Base-by-base conservation (phyloP, 1,140 invertebrate genomes). In the Cyphomyrmex costatus region DNA sequence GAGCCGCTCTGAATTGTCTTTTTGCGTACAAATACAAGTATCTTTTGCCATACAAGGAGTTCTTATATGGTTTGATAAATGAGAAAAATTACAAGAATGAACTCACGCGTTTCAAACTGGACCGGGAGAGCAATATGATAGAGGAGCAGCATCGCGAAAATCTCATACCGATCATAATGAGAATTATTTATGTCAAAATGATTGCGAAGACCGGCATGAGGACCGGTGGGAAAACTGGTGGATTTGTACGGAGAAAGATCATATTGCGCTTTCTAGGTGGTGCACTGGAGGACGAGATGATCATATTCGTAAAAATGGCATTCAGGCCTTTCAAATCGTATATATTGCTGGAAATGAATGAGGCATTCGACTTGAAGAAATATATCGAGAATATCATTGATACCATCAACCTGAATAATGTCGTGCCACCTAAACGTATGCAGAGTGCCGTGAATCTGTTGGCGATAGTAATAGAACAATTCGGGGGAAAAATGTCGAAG, bases 151-250 rank as follows among this genome's bases (percentile, higher is more conserved):
- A 99, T 93, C 96, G 98, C 83, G 93, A 95, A 33, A 96, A 97
- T 86, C 93, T 99, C 0, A 96, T 99, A 83, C 97, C 98, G 0
- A 96, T 98, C 66, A 94, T 99, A 10, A 96, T 99, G 93, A 97
- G 98, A 92, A 97, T 99, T 82, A 95, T 99, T 2, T 99, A 98
- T 93, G 98, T 98, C 7, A 99, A 98, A 95, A 98, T 99, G 97
- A 96, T 96, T 42, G 96, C 96, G 30, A 98, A 97, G 92, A 96
- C 97, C 58, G 97, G 96, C 0, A 95, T 96, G 82, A 96, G 96
- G 85, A 97, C 97, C 0, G 96, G 97, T 0, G 98, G 98, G 21
- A 98, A 98, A 92, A 95, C 96, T 1, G 96, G 97, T 19, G 96
- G 96, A 21, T 96, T 97, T 85, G 92, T 96, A 53, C 95, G 98